phyloP scores from a whole-genome alignment of 2,797 vertebrate species.

The Enteromius treurensis region DNA sequence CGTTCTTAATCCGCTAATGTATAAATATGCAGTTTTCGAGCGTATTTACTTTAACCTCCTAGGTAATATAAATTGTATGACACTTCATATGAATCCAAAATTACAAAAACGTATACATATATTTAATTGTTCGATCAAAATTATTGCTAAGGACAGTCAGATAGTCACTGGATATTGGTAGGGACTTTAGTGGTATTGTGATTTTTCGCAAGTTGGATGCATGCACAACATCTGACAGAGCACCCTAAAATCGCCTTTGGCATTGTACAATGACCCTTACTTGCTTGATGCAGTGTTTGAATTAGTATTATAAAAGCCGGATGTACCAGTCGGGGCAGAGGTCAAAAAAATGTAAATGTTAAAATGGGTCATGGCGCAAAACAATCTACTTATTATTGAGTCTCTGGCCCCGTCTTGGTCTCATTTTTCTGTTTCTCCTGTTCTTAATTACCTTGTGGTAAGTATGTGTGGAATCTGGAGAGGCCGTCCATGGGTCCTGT shows the following conservation, averaged over 20 bases:
- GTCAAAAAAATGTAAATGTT: background rate
- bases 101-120: too few relatives aligned
- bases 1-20: too few relatives aligned
- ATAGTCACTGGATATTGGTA: too few relatives aligned
- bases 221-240: background rate
- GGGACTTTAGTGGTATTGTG: background rate
- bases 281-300: background rate
- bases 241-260: background rate
- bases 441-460: constrained; percentile 69
- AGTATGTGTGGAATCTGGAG: constrained; percentile 71
- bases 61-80: too few relatives aligned
- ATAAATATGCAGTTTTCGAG: too few relatives aligned
- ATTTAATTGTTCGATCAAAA: too few relatives aligned
- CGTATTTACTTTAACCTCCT: too few relatives aligned
- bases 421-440: constrained; percentile 50
- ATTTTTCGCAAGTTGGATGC: background rate
- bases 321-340: background rate
- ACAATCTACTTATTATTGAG: background rate
- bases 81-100: too few relatives aligned
- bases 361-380: background rate
- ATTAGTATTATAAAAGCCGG: background rate
- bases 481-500: constrained; percentile 53
- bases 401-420: background rate
- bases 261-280: background rate
- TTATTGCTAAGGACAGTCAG: too few relatives aligned